These are phyloP conservation scores for Brachionus asplanchnoidis DNA, from an alignment of 1,140 invertebrate genomes.

Conservation along the genomic window DNA sequence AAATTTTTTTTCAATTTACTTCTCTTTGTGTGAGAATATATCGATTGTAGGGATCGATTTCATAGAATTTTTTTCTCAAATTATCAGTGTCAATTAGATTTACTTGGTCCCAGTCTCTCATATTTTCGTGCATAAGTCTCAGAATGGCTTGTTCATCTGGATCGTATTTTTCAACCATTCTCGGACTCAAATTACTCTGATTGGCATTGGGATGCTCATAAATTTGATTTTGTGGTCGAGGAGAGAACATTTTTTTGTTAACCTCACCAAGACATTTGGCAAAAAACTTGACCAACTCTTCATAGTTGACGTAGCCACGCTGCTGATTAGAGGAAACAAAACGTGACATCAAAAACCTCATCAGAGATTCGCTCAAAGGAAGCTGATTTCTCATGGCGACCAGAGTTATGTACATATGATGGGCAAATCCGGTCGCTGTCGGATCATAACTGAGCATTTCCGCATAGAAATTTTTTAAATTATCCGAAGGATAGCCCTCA, in stretches of 20 bases:
- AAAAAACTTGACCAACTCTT: slow-evolving; percentile 38
- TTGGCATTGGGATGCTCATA: neutral
- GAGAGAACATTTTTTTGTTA: neutral
- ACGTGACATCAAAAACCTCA: slow-evolving; percentile 34
- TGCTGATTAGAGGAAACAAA: slow-evolving; percentile 31
- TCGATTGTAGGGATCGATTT: slow-evolving; percentile 36
- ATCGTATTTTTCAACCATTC: neutral
- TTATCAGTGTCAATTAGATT: slow-evolving; percentile 31
- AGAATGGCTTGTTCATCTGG: slow-evolving; percentile 38
- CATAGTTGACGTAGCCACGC: slow-evolving; percentile 27
- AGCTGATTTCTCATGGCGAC: slow-evolving; percentile 25
- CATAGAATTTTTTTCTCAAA: slow-evolving; percentile 32
- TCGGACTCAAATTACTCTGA: neutral
- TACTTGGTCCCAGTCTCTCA: slow-evolving; percentile 41
- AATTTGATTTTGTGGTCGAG: neutral
- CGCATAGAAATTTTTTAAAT: slow-evolving; percentile 27
- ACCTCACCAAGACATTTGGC: slow-evolving; percentile 24
- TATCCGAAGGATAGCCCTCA: neutral
- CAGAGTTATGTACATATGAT: slow-evolving; percentile 21
- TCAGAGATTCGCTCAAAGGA: slow-evolving; percentile 15
- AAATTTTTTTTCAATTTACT: neutral
- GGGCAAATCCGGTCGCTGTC: slow-evolving; percentile 11
- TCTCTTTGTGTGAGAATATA: slow-evolving; percentile 35
- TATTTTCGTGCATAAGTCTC: slow-evolving; percentile 35
- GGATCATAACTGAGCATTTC: slow-evolving; percentile 31